Percentiles rank a stretch among this genome's conserved stretches.
These are phyloP conservation scores for Heptranchias perlo DNA, from an alignment of 2,113 vertebrate species.

Conservation along the genomic window DNA sequence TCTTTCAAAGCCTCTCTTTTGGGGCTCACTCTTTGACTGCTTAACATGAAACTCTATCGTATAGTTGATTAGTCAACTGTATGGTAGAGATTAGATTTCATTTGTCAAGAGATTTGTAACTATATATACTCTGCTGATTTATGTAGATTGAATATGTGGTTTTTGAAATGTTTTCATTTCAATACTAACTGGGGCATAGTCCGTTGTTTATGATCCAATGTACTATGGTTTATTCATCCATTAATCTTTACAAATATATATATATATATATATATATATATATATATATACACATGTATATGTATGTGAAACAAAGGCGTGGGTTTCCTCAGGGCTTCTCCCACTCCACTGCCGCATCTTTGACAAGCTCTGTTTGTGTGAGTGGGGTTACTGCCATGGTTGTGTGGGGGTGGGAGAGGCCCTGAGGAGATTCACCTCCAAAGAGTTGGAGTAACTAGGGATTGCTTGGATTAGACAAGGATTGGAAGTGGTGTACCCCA, in stretches of 20 bases:
- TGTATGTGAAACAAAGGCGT: not conserved
- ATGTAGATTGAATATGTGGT: not conserved
- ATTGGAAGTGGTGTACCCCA: not conserved
- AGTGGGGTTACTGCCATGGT: not conserved
- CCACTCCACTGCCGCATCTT: not conserved
- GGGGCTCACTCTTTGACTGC: not conserved
- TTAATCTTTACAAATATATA: not conserved
- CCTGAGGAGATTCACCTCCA: not conserved
- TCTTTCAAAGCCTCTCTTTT: not conserved
- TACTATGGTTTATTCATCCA: not conserved
- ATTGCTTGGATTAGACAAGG: not conserved
- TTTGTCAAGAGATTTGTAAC: not conserved
- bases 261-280: no score
- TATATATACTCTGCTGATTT: not conserved
- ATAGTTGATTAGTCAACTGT: not conserved
- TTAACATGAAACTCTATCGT: not conserved
- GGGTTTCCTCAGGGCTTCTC: not conserved
- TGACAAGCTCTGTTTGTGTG: not conserved
- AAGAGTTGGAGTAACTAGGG: not conserved
- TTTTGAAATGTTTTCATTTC: not conserved
- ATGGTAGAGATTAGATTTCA: not conserved
- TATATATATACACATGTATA: no score
- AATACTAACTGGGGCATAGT: not conserved
- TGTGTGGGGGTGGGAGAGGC: not conserved
- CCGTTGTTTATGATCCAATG: no score